Conservation (phyloP, 2,113 vertebrate species). For the Daboia siamensis region DNA sequence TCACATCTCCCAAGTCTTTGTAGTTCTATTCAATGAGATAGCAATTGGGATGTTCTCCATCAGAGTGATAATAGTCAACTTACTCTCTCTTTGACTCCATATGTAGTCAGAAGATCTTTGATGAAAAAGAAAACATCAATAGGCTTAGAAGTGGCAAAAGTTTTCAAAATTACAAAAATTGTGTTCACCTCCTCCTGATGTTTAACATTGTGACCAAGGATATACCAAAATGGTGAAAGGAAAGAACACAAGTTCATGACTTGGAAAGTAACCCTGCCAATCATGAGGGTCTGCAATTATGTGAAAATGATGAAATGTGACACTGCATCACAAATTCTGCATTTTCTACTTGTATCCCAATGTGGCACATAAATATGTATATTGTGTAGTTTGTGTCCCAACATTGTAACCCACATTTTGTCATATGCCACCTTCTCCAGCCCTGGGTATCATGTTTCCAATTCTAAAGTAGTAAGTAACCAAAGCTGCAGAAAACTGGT, state of each 20-base stretch:
- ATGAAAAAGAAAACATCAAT: neutral
- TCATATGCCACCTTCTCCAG: neutral
- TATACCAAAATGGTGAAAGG: neutral
- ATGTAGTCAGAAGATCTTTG: neutral
- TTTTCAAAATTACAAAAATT: neutral
- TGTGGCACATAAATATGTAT: neutral
- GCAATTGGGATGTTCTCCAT: neutral
- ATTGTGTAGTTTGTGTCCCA: neutral
- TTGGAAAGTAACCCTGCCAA: neutral
- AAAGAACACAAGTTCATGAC: neutral
- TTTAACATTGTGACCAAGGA: neutral
- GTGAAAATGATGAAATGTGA: neutral
- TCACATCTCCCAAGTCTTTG: neutral
- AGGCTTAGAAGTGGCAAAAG: neutral
- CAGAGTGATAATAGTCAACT: neutral
- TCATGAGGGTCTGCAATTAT: neutral
- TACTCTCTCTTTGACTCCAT: neutral
- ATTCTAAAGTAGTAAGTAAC: neutral
- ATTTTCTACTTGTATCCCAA: neutral
- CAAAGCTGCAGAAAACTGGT: slow-evolving; percentile 3
- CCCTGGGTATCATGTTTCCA: neutral
- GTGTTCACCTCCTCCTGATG: neutral
- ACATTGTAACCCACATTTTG: neutral
- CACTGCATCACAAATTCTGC: neutral
- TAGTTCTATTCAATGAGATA: neutral